Evolutionary conservation across 1,140 invertebrate species (phyloP).

Genomic region (Scaptomyza montana): DNA sequence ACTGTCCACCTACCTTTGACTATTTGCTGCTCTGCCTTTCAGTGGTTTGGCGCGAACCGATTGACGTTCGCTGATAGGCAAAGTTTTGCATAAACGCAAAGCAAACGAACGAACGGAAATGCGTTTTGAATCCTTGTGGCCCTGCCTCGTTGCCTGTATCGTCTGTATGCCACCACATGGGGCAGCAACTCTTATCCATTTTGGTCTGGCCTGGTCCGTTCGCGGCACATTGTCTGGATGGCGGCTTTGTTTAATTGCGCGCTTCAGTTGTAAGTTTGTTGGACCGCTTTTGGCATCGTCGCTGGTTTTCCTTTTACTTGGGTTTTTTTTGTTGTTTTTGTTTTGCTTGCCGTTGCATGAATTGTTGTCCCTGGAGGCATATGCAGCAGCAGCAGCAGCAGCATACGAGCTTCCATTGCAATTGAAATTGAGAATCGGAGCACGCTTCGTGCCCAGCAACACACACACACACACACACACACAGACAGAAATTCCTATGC

Average conservation of each 20-base stretch:
- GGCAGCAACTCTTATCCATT: conserved; percentile 43
- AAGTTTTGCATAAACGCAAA: conserved; percentile 68
- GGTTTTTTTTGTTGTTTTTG: conserved; percentile 8
- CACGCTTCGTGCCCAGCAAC: conserved; percentile 61
- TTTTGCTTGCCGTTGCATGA: conserved; percentile 39
- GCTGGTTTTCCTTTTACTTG: conserved; percentile 49
- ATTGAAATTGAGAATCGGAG: conserved; percentile 80
- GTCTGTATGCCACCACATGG: conserved; percentile 48
- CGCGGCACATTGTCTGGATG: conserved; percentile 47
- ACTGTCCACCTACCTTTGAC: no score
- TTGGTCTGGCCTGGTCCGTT: conserved; percentile 40
- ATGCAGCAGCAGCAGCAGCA: conserved; percentile 42
- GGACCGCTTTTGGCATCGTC: background rate
- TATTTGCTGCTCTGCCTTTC: no score
- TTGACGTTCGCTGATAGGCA: conserved; percentile 59
- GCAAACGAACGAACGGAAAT: conserved; percentile 65
- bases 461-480: conserved; percentile 21
- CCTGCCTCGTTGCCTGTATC: background rate
- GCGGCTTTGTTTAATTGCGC: conserved; percentile 78
- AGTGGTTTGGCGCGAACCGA: conserved; percentile 3
- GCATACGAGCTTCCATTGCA: conserved; percentile 39
- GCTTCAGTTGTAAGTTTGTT: conserved; percentile 41
- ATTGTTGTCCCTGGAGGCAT: conserved; percentile 74
- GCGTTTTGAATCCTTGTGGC: conserved; percentile 68
- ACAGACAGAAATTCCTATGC: conserved; percentile 65